phyloP scores from a whole-genome alignment of 2,797 vertebrate genomes.

The Gymnodraco acuticeps region DNA sequence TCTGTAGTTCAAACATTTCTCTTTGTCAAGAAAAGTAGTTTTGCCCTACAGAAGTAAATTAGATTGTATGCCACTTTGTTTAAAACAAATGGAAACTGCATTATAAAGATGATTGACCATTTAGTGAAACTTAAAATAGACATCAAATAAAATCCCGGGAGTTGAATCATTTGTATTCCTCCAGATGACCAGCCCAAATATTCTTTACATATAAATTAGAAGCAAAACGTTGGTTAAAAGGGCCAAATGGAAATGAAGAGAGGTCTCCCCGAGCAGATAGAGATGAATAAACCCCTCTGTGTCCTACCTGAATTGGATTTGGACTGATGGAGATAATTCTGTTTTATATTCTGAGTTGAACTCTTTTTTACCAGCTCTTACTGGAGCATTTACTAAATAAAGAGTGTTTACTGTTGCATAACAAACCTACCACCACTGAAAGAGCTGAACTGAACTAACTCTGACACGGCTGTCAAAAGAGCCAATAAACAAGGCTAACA shows the following conservation, averaged over 20 bases:
- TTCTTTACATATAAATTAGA: constrained; percentile 11
- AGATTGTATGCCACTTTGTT: constrained; percentile 20
- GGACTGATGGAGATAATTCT: constrained; percentile 32
- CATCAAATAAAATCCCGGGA: constrained; percentile 2
- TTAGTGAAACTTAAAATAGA: neutral
- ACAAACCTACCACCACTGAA: constrained; percentile 11
- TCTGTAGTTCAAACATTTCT: constrained; percentile 5
- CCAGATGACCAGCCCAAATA: neutral
- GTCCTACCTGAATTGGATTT: constrained; percentile 30
- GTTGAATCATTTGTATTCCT: constrained; percentile 11
- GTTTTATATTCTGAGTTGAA: constrained; percentile 9
- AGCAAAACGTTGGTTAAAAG: constrained; percentile 43
- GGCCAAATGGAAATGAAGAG: constrained; percentile 40
- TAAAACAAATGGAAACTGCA: constrained; percentile 27
- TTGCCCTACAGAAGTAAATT: constrained; percentile 9
- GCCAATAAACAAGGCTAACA: constrained; percentile 30
- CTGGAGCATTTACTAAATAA: constrained; percentile 2
- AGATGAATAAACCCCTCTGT: constrained; percentile 23
- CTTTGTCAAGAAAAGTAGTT: constrained; percentile 9
- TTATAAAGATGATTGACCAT: constrained; percentile 15
- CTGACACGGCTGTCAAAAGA: constrained; percentile 42
- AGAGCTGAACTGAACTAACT: constrained; percentile 24
- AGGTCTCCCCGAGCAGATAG: constrained; percentile 15
- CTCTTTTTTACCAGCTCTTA: constrained; percentile 17
- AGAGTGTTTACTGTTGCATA: constrained; percentile 17